Evolutionary conservation across 2,113 vertebrate genomes (phyloP), one percentile per base, ranked within the genome.

Genomic region (Xiphophorus hellerii): DNA sequence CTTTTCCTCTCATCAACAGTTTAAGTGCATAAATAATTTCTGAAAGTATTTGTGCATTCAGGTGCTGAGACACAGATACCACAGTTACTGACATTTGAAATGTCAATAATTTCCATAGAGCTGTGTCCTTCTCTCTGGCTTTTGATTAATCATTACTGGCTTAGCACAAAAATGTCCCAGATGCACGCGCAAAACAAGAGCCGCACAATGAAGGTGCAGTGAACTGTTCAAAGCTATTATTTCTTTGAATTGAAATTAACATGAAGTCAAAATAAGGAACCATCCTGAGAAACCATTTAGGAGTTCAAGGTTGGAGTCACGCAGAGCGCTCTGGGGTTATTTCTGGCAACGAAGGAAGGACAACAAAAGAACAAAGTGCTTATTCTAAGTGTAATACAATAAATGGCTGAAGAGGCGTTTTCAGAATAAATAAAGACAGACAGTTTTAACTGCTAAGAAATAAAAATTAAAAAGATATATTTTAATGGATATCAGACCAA

Each of bases 191-290:
- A 81, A 79, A 90, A 88, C 84, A 91, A 76, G 83, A 88, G 77
- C 33, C 22, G 5, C 83, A 90, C 89, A 91, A 84, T 81, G 73
- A 76, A 87, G 70, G 80, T 64, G 85, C 84, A 90, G 62, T 73
- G 74, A 87, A 89, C 83, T 82, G 73, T 85, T 78, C 78, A 78
- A 90, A 82, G 84, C 87, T 83, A 82, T 93, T 90, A 90, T 89
- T 83, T 87, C 78, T 85, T 78, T 76, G 83, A 81, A 88, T 85
- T 77, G 69, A 88, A 88, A 77, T 81, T 65, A 85, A 74, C 71
- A 84, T 44, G 3, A 30, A 90, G 81, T 62, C 66, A 63, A 84
- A 76, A 73, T 79, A 62, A 64, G 31, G 61, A 35, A 37, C 35
- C 67, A 33, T 75, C 66, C 60, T 30, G 37, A 72, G 82, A 72